These are phyloP conservation scores for Lynx canadensis DNA, from an alignment of 2,113 vertebrate species.

Conservation along the genomic window DNA sequence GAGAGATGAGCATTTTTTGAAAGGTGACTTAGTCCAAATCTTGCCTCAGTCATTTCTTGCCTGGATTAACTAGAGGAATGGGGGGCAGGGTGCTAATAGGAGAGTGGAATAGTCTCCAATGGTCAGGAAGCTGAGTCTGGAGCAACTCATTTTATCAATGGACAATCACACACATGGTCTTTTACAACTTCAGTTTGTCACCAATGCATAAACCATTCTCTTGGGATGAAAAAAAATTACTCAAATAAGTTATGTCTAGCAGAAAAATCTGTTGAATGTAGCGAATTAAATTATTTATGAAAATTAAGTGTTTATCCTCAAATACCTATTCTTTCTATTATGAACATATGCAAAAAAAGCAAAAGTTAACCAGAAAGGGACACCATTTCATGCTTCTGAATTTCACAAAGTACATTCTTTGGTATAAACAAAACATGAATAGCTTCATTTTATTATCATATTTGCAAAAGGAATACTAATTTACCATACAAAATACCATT, in stretches of 20 bases:
- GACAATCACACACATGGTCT: neutral
- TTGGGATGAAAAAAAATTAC: neutral
- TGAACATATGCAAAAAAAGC: conserved; percentile 30
- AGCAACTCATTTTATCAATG: neutral
- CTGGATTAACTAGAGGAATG: neutral
- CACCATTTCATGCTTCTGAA: neutral
- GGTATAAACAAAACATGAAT: conserved; percentile 5
- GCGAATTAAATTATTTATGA: neutral
- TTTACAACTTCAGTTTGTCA: neutral
- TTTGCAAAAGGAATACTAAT: conserved; percentile 29
- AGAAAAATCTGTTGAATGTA: conserved; percentile 18
- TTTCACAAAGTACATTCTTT: conserved; percentile 16
- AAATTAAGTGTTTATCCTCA: conserved; percentile 21
- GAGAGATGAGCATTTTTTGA: neutral
- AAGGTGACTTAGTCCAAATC: neutral
- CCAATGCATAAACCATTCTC: neutral
- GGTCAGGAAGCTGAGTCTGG: neutral
- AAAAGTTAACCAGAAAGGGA: neutral
- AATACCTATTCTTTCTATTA: neutral
- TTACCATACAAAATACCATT: neutral
- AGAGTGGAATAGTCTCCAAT: neutral
- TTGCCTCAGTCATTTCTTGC: neutral
- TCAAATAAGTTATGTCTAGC: conserved; percentile 20
- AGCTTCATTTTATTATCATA: conserved; percentile 4
- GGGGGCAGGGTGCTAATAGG: neutral